Conservation (phyloP, 2,113 vertebrate genomes). For the Grantiella picta region DNA sequence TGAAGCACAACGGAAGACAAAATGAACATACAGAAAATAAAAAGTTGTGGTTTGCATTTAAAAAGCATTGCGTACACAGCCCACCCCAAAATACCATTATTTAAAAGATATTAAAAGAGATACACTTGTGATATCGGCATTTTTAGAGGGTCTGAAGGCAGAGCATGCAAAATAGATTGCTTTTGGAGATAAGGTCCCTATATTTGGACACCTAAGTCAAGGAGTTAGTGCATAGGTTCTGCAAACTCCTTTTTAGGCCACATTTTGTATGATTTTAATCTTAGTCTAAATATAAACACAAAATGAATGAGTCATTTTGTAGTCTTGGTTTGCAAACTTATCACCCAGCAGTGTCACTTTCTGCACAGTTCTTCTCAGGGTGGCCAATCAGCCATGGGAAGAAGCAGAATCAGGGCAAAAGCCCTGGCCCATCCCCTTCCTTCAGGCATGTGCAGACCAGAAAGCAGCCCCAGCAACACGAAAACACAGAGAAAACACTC, state of each 20-base stretch:
- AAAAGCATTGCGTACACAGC: neutral
- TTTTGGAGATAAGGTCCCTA: neutral
- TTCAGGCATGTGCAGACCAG: neutral
- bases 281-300: neutral
- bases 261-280: neutral
- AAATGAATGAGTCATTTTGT: neutral
- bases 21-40: neutral
- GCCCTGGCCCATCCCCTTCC: neutral
- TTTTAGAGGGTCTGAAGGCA: neutral
- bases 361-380: neutral
- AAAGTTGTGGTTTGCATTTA: neutral
- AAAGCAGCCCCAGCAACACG: neutral
- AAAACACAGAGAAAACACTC: neutral
- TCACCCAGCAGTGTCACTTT: rapidly evolving
- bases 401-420: neutral
- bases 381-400: neutral
- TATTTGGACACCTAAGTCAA: neutral
- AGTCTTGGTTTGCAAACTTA: neutral
- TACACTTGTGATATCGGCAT: rapidly evolving
- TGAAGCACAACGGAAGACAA: neutral
- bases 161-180: neutral
- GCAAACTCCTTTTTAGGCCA: neutral
- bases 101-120: neutral
- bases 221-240: neutral
- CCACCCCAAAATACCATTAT: neutral